Base-by-base conservation (phyloP, 2,888 invertebrate genomes). In the Lottia gigantea region DNA sequence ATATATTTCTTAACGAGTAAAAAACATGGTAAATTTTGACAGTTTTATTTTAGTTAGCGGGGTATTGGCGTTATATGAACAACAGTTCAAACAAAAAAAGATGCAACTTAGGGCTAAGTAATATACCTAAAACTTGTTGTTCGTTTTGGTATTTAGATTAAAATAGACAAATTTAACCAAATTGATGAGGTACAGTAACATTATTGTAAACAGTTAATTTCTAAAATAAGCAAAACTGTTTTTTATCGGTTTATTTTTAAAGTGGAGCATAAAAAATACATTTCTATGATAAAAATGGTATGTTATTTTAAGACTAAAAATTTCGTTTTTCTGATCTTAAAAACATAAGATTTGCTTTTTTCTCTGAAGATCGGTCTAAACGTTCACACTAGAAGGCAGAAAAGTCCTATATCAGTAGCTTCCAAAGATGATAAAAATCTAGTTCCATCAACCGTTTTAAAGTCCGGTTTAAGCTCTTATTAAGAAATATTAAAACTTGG, bases 101-200 rank as follows among this genome's bases (percentile, higher is more conserved):
- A 55, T 55, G 55, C 55, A 55, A 55, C 55, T 55, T 40, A 40
- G 40, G 40, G 7, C 40, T 40, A 40, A 55, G 19, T 55, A 23
- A 55, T 19, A 55, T 23, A 55, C 23, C 19, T 55, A 23, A 23
- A 23, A 55, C 55, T 55, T 55, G 55, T 23, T 55, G 19, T 55
- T 55, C 55, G 19, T 14, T 23, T 23, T 23, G 55, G 55, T 55
- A 23, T 23, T 55, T 3, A 55, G 55, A 55, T 55, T 55, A 55
- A 55, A 55, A 55, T 55, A 55, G 19, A 55, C 23, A 55, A 55
- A 23, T 55, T 55, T 23, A 14, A 55, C 55, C 23, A 23, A 40
- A 55, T 19, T 55, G 23, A 23, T 55, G 23, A 40, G 40, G 19
- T 55, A 55, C 55, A 55, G 55, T 55, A 55, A 55, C 55, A 55